A percentile compares a stretch with the other conserved stretches of the same genome.
Evolutionary conservation across 1,140 invertebrate species (phyloP).

Genomic region (Aphis gossypii): DNA sequence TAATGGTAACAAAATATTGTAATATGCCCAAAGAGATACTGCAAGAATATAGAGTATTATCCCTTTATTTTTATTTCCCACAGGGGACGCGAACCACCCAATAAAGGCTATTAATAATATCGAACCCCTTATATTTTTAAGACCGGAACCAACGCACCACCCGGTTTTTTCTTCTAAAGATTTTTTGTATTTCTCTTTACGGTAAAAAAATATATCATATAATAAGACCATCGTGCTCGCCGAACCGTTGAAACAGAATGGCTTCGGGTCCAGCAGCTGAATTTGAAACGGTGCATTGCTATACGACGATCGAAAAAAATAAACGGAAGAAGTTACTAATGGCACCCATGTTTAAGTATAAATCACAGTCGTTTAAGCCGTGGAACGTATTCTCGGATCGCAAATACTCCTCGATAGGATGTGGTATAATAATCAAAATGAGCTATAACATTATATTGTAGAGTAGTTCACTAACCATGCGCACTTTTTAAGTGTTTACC

Average conservation of each 20-base stretch:
- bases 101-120: constrained; percentile 45
- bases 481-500: neutral
- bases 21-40: neutral
- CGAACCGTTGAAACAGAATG: constrained; percentile 32
- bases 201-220: neutral
- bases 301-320: neutral
- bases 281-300: neutral
- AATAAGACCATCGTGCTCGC: neutral
- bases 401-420: neutral
- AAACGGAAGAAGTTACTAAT: neutral
- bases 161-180: constrained; percentile 28
- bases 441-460: neutral
- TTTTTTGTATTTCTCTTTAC: constrained; percentile 40
- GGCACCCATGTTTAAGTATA: neutral
- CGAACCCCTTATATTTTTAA: constrained; percentile 34
- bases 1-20: neutral
- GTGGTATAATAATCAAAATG: neutral
- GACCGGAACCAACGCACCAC: neutral
- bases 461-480: neutral
- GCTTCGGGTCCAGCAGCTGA: neutral
- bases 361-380: neutral
- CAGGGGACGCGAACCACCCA: neutral
- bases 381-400: neutral
- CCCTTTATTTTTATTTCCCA: constrained; percentile 17
- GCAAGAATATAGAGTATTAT: neutral